Percentiles rank a stretch among this genome's conserved stretches.
Evolutionary conservation across 2,888 invertebrate species (phyloP).

Genomic region (Tolmerus cingulatus): DNA sequence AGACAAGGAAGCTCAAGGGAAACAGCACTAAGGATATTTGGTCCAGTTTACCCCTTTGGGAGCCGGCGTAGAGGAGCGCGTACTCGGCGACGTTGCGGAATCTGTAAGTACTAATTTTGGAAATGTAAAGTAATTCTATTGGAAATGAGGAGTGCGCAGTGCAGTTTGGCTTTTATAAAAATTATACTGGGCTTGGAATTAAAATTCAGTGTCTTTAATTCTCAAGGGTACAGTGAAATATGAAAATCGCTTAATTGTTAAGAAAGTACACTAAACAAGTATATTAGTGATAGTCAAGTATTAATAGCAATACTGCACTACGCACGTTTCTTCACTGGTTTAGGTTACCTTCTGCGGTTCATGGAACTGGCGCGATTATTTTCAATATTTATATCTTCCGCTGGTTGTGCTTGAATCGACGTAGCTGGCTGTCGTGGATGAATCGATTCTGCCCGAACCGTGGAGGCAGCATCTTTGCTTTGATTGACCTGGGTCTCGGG

Average conservation of each 20-base stretch:
- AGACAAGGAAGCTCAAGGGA: slow-evolving; percentile 68
- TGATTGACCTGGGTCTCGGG: slow-evolving; percentile 49
- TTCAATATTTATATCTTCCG: slow-evolving; percentile 47
- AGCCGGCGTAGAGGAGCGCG: slow-evolving; percentile 70
- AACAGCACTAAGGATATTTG: slow-evolving; percentile 70
- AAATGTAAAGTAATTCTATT: background rate
- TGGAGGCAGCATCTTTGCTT: slow-evolving; percentile 1
- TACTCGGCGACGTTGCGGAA: slow-evolving; percentile 65
- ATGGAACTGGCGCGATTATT: slow-evolving; percentile 41
- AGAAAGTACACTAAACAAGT: no score
- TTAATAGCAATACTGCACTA: no score
- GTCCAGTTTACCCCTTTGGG: slow-evolving; percentile 69
- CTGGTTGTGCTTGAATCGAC: slow-evolving; percentile 26
- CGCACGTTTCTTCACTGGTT: background rate
- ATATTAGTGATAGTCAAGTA: no score
- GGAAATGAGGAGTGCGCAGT: background rate
- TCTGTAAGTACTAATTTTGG: slow-evolving; percentile 51
- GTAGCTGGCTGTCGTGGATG: slow-evolving; percentile 11
- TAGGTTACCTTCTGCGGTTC: slow-evolving; percentile 50
- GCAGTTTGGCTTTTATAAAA: no score
- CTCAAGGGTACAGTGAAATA: no score
- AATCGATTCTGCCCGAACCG: slow-evolving; percentile 2
- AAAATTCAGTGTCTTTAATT: no score
- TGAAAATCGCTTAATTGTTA: no score
- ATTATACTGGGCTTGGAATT: no score